Conservation (phyloP, 2,888 invertebrate genomes). For the Apeira syringaria region DNA sequence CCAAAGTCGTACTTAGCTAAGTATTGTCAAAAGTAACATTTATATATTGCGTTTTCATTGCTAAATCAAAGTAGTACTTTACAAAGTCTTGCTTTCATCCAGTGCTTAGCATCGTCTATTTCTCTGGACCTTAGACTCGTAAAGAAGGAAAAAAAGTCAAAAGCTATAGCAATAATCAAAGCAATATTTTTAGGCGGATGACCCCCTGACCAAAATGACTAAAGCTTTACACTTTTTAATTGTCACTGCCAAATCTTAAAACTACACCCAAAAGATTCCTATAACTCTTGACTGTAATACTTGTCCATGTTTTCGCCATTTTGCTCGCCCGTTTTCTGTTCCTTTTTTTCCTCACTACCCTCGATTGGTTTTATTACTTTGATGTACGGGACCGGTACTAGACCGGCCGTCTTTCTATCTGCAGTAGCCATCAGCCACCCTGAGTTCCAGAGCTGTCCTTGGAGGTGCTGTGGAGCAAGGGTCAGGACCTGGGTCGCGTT, state of each 20-base stretch:
- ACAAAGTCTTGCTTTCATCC: too few relatives aligned
- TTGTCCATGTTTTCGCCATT: background rate
- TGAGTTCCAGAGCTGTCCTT: constrained; percentile 86
- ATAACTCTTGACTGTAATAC: background rate
- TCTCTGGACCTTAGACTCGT: too few relatives aligned
- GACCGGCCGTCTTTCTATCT: constrained; percentile 83
- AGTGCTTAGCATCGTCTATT: too few relatives aligned
- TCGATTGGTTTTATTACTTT: constrained; percentile 51
- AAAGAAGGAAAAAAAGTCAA: too few relatives aligned
- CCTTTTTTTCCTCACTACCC: background rate
- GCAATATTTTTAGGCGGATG: too few relatives aligned
- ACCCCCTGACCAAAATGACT: too few relatives aligned
- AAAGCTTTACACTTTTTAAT: background rate
- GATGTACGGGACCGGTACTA: constrained; percentile 86
- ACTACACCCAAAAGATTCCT: background rate
- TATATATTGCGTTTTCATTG: too few relatives aligned
- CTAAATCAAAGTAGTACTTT: too few relatives aligned
- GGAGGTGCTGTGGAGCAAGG: constrained; percentile 93
- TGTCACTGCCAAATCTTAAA: background rate
- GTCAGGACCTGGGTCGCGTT: constrained; percentile 89
- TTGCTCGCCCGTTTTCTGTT: background rate
- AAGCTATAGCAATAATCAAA: too few relatives aligned
- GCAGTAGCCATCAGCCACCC: constrained; percentile 87
- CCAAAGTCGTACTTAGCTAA: too few relatives aligned
- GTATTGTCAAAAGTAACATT: too few relatives aligned